A percentile compares a stretch with the other conserved stretches of the same genome.
These are phyloP conservation scores for Cyanoramphus novaezelandiae DNA, from an alignment of 2,113 vertebrate genomes.

Conservation along the genomic window DNA sequence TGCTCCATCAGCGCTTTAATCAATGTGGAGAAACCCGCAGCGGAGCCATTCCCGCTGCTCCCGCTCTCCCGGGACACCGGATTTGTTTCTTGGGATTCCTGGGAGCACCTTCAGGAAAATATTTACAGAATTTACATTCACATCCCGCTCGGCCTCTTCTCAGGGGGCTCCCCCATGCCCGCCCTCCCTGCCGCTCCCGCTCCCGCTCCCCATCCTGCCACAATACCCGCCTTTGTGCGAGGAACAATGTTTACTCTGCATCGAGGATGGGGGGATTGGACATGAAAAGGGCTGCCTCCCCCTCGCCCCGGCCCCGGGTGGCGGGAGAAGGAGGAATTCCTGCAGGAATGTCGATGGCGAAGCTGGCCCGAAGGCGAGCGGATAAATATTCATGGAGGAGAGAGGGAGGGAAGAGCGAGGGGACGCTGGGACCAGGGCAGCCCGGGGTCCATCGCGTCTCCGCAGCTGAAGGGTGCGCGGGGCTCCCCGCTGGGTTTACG, in stretches of 20 bases:
- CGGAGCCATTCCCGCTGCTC: neutral
- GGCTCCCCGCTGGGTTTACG: neutral
- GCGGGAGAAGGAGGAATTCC: conserved; percentile 36
- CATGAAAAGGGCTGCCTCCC: conserved; percentile 14
- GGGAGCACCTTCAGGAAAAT: conserved; percentile 67
- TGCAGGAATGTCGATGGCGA: conserved; percentile 11
- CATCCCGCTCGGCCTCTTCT: conserved; percentile 48
- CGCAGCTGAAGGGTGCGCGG: neutral
- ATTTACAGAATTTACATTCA: conserved; percentile 72
- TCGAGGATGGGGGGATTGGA: conserved; percentile 12
- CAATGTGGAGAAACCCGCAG: neutral
- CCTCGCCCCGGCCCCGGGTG: neutral
- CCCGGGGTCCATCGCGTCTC: neutral
- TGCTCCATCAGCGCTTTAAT: neutral
- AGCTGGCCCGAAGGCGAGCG: neutral
- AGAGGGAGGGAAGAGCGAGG: neutral
- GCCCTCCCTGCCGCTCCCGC: neutral
- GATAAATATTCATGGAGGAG: conserved; percentile 50
- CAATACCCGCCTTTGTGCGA: conserved; percentile 64
- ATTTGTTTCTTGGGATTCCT: conserved; percentile 64
- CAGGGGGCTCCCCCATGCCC: conserved; percentile 6
- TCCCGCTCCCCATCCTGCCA: conserved; percentile 13
- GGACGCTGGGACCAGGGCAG: neutral
- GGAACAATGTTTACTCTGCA: conserved; percentile 58
- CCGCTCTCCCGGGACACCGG: neutral